Conservation (phyloP, 2,888 invertebrate species). For the Lamproptera curius region DNA sequence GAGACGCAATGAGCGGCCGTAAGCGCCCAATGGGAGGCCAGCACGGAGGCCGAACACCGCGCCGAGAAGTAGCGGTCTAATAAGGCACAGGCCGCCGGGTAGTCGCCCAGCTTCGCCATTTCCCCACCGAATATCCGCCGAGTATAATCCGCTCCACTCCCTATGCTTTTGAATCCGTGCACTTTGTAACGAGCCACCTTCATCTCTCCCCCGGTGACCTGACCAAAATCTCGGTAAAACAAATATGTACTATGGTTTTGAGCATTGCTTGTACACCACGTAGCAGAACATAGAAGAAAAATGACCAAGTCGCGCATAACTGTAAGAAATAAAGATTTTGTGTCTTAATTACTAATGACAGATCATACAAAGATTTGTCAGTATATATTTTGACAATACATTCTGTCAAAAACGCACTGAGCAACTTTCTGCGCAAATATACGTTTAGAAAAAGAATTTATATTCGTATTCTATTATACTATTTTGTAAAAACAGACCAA, state of each 20-base stretch:
- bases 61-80: conserved; percentile 50
- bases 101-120: conserved; percentile 33
- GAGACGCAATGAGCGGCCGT: conserved; percentile 64
- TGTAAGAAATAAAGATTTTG: background rate
- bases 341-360: background rate
- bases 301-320: background rate
- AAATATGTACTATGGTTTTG: conserved; percentile 22
- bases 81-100: conserved; percentile 47
- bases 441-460: background rate
- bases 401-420: background rate
- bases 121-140: conserved; percentile 59
- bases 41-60: conserved; percentile 51
- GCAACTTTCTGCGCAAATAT: background rate
- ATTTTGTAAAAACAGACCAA: too few species aligned
- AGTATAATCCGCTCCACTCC: conserved; percentile 23
- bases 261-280: background rate
- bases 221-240: conserved; percentile 39
- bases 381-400: background rate
- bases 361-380: background rate
- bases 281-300: background rate
- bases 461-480: too few species aligned
- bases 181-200: too few species aligned
- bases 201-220: background rate
- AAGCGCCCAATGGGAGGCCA: conserved; percentile 55
- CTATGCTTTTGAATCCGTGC: background rate